A percentile compares a stretch with the other conserved stretches of the same genome.
phyloP scores from a whole-genome alignment of 2,888 invertebrate genomes.

The Alviniconcha strummeri region DNA sequence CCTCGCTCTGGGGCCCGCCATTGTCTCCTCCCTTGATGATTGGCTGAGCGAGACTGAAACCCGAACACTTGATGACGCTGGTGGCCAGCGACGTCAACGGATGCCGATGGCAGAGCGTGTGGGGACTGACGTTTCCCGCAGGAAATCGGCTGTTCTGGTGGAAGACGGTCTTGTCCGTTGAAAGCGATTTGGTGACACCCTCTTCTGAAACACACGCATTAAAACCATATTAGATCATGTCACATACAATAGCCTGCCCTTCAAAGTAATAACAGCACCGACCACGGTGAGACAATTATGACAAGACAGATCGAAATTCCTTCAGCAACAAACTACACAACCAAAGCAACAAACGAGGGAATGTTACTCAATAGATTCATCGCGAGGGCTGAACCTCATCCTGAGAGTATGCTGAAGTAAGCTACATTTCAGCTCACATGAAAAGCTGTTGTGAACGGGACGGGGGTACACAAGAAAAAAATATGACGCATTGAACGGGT shows the following conservation, averaged over 20 bases:
- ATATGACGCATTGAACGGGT: background rate
- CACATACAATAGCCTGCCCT: background rate
- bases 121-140: no score
- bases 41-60: background rate
- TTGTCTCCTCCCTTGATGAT: background rate
- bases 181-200: background rate
- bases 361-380: no score
- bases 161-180: background rate
- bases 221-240: no score
- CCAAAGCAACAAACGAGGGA: no score
- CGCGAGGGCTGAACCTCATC: no score
- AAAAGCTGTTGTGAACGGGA: background rate
- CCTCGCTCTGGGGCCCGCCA: background rate
- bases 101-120: background rate
- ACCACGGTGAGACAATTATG: no score
- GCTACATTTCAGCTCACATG: background rate
- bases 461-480: background rate
- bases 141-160: background rate
- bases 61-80: slow-evolving; percentile 8
- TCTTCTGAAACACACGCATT: background rate
- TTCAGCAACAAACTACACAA: no score
- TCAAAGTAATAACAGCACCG: background rate
- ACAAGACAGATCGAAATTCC: no score
- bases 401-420: background rate
- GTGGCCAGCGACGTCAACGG: slow-evolving; percentile 11